Evolutionary conservation across 2,888 invertebrate genomes (phyloP), one percentile per base, ranked within the genome.

Genomic region (Cylloceria caligata): DNA sequence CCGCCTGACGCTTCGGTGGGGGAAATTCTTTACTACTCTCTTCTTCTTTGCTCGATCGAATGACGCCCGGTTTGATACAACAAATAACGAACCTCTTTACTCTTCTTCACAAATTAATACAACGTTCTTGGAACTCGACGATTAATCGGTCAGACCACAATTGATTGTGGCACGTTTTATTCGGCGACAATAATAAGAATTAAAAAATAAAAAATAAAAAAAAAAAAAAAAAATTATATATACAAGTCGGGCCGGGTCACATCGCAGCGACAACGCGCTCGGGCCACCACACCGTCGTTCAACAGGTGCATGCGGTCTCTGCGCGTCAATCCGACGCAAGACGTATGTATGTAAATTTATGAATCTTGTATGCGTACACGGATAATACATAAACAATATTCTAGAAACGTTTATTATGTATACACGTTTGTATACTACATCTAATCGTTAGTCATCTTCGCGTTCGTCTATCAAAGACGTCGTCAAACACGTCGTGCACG

Each of bases 261-360:
- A 57, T n/a, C n/a, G n/a, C n/a, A n/a, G 74, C n/a, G 67, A 49
- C 47, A 42, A 65, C 81, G 74, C n/a, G 73, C 47, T 34, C 60
- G 76, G 71, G 55, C 77, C 64, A 64, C 67, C 84, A 73, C 78
- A 73, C 64, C 79, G 80, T 83, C 81, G 85, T 83, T 87, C 86
- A 88, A 88, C 88, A 88, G 88, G 88, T 88, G 88, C 85, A 85
- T 81, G 85, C 80, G 80, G 81, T 86, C 83, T 83, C 69, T 64
- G 65, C 67, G 80, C 85, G 83, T 83, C 84, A 75, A 65, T 79
- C 82, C 39, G n/a, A 57, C 24, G 60, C 55, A 73, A 83, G 83
- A 85, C 84, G 84, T 83, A 86, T 85, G 84, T 86, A 84, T 85
- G 84, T 86, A 84, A 84, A 86, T 84, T 84, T 80, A 85, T 82